Conservation (phyloP, 2,113 vertebrate genomes). For the Lepus europaeus region DNA sequence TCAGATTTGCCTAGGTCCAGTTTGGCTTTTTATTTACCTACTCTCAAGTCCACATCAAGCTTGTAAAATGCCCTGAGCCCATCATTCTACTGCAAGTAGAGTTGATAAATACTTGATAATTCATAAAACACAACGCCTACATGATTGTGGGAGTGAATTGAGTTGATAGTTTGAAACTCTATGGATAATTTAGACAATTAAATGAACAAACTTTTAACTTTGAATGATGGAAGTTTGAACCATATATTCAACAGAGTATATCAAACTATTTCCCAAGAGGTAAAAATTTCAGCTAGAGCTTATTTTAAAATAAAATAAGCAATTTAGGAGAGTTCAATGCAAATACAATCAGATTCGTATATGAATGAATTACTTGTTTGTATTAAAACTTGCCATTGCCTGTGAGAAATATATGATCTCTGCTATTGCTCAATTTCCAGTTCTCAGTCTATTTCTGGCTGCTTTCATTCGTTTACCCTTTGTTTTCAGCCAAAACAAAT, state of each 20-base stretch:
- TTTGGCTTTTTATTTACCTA: neutral
- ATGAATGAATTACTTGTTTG: neutral
- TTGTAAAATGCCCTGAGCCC: neutral
- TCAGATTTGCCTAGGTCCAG: neutral
- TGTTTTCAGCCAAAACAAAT: neutral
- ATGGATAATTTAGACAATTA: neutral
- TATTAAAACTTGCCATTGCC: neutral
- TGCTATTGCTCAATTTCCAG: neutral
- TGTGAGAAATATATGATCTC: neutral
- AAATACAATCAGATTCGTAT: neutral
- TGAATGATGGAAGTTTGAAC: neutral
- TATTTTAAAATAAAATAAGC: conserved; percentile 25
- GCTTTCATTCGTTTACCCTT: neutral
- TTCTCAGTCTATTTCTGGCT: neutral
- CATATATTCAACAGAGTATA: neutral
- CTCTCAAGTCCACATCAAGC: neutral
- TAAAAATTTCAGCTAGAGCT: neutral
- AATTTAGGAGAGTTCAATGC: neutral
- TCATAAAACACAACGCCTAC: neutral
- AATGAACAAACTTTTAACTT: neutral
- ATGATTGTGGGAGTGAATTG: neutral
- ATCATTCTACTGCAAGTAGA: neutral
- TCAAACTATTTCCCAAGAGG: neutral
- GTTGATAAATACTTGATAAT: no score
- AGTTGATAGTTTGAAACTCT: neutral